Evolutionary conservation across 2,888 invertebrate genomes (phyloP).

Genomic region (Diloba caeruleocephala): DNA sequence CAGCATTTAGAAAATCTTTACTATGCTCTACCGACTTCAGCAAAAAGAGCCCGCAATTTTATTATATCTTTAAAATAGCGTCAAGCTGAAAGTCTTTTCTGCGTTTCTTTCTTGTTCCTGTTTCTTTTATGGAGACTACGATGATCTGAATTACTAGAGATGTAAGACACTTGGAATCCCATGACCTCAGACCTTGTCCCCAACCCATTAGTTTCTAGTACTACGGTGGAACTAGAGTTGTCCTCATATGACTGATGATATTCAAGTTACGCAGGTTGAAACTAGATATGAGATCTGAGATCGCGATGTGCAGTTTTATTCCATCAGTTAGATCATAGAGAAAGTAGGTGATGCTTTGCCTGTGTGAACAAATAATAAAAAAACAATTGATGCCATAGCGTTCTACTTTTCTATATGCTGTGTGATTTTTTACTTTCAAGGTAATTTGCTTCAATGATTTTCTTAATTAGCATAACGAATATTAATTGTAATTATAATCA

Average conservation of each 20-base stretch:
- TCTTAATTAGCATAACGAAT: slow-evolving; percentile 1
- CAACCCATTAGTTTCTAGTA: too few species aligned
- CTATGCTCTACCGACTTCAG: slow-evolving; percentile 13
- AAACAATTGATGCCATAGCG: slow-evolving; percentile 32
- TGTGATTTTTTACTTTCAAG: slow-evolving; percentile 9
- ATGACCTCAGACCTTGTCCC: too few species aligned
- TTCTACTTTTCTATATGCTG: slow-evolving; percentile 35
- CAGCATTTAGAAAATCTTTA: slow-evolving; percentile 11
- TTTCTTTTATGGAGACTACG: background rate
- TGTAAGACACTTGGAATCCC: too few species aligned
- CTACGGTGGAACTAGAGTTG: too few species aligned
- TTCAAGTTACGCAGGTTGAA: slow-evolving; percentile 7
- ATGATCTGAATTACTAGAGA: too few species aligned
- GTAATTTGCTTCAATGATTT: background rate
- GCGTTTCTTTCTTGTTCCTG: background rate
- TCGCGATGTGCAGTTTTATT: slow-evolving; percentile 29
- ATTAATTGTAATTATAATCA: background rate
- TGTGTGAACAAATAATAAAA: slow-evolving; percentile 50
- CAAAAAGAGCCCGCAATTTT: slow-evolving; percentile 7
- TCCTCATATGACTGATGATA: background rate
- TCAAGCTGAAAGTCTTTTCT: background rate
- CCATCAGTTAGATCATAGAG: slow-evolving; percentile 62
- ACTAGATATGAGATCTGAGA: slow-evolving; percentile 28
- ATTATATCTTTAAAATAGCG: slow-evolving; percentile 2
- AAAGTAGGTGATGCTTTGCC: slow-evolving; percentile 59